Evolutionary conservation across 2,113 vertebrate genomes (phyloP), one percentile per base, ranked within the genome.

Genomic region (Sprattus sprattus): DNA sequence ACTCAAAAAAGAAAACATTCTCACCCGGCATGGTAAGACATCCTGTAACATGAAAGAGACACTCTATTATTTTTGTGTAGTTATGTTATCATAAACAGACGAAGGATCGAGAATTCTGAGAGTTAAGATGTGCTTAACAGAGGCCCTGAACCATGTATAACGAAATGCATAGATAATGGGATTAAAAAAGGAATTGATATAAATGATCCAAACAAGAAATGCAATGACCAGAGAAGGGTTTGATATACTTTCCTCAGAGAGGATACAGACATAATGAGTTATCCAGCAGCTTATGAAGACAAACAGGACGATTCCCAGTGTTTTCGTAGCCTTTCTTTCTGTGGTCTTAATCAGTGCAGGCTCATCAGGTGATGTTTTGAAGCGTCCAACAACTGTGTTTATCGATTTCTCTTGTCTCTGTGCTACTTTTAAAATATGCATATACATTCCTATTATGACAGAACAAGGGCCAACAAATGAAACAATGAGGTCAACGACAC

Each of bases 311-410:
- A 92, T 0, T 20, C 89, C 92, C 7, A 92, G 87, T 49, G 91
- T 91, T 84, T 91, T 90, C 49, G 92, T 90, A 84, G 92, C 93
- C 67, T 93, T 93, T 32, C 13, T 90, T 86, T 92, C 90, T 0
- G 91, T 92, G 52, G 84, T 92, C 84, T 87, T 91, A 9, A 89
- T 87, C 67, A 0, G 78, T 0, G 46, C 11, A 5, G 39, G 54
- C 16, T 25, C 78, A 0, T 85, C 85, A 67, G 9, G 4, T 49
- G 64, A 47, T 39, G 81, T 75, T 46, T 44, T 67, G 39, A 52
- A 52, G 8, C 46, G 39, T 52, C 49, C 22, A 82, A 47, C 16
- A 45, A 78, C 39, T 52, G 20, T 45, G 44, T n/a, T 83, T 60
- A 85, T 94, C 67, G 91, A 94, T 0, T 87, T 86, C 13, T 91